Evolutionary conservation across 1,140 invertebrate species (phyloP).

Genomic region (Brachionus manjavacas): DNA sequence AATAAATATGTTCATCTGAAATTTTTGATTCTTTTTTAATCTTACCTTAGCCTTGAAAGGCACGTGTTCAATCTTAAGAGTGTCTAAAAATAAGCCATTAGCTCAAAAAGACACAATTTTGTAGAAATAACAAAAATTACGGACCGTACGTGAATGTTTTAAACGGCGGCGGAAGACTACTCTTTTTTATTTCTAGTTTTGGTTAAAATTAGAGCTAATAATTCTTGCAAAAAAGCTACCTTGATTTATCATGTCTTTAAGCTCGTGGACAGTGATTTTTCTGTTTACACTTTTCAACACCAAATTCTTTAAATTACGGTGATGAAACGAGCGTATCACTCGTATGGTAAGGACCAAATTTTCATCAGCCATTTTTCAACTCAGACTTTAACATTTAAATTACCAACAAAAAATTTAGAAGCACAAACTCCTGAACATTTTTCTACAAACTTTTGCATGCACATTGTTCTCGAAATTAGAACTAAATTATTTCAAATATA

Average conservation of each 20-base stretch:
- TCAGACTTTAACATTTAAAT: too few relatives aligned
- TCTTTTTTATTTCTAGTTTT: conserved; percentile 30
- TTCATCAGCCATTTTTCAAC: not conserved
- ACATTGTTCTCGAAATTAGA: not conserved
- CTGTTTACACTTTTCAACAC: conserved; percentile 14
- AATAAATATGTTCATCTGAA: not conserved
- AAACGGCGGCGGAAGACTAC: conserved; percentile 10
- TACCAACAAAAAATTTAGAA: too few relatives aligned
- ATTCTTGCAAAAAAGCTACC: not conserved
- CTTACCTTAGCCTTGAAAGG: conserved; percentile 37
- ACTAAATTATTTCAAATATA: not conserved
- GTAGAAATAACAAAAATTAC: not conserved
- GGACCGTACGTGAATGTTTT: conserved; percentile 11
- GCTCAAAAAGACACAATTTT: not conserved
- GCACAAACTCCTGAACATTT: not conserved
- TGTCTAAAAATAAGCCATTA: not conserved
- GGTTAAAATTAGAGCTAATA: not conserved
- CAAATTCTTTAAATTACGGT: conserved; percentile 21
- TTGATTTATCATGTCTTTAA: conserved; percentile 21
- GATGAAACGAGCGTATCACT: conserved; percentile 34
- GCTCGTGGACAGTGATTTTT: not conserved
- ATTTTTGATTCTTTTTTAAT: not conserved
- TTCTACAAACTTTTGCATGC: not conserved
- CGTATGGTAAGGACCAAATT: not conserved
- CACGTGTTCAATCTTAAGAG: conserved; percentile 30